Percentiles rank a stretch among this genome's conserved stretches.
phyloP scores from a whole-genome alignment of 2,888 invertebrate species.

The Halocaridina rubra region DNA sequence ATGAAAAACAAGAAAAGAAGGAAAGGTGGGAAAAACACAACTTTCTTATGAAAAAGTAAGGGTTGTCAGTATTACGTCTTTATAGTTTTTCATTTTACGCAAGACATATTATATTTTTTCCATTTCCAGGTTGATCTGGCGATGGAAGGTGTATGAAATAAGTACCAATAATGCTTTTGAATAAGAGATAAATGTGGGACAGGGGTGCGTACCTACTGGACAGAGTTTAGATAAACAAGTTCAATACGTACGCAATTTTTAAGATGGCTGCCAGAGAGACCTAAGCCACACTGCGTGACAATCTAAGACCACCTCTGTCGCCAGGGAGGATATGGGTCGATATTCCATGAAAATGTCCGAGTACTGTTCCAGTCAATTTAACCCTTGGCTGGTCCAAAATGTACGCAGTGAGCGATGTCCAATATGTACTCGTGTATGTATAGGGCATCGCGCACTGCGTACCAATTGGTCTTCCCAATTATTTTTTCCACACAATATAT shows the following conservation, averaged over 20 bases:
- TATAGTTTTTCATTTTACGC: background rate
- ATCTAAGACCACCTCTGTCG: no score
- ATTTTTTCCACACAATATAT: no score
- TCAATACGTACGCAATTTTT: background rate
- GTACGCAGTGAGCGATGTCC: no score
- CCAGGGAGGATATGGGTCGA: no score
- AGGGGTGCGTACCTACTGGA: background rate
- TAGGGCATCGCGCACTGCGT: no score
- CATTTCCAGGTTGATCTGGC: background rate
- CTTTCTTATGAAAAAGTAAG: background rate
- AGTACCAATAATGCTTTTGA: background rate
- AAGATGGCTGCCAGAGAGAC: no score
- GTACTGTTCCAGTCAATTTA: no score
- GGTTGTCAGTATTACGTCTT: background rate
- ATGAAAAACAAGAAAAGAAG: background rate
- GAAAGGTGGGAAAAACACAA: background rate
- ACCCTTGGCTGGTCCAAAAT: no score
- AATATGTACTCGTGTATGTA: no score
- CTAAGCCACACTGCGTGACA: no score
- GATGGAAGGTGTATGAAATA: background rate
- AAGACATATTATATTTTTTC: background rate
- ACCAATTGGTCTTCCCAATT: no score
- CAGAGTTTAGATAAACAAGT: background rate
- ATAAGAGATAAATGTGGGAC: background rate
- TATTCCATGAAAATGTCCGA: no score